Conservation (phyloP, 2,888 invertebrate species). For the Philereme vetulata region DNA sequence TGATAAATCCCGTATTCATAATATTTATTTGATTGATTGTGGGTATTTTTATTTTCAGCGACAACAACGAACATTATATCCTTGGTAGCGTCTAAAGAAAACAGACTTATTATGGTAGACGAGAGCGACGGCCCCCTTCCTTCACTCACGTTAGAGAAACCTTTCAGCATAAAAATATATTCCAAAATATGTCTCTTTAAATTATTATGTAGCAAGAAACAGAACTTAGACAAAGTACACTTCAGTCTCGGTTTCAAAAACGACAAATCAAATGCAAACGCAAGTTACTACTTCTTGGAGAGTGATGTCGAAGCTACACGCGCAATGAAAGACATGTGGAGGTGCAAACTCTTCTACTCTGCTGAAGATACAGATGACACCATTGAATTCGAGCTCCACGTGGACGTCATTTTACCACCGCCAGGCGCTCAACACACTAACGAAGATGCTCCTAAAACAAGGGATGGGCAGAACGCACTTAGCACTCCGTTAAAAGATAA, state of each 20-base stretch:
- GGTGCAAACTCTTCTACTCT: background rate
- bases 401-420: background rate
- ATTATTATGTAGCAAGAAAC: no score
- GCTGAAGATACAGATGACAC: background rate
- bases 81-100: background rate
- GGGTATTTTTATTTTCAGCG: conserved; percentile 1
- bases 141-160: background rate
- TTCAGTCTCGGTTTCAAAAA: no score
- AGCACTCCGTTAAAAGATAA: background rate
- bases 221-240: no score
- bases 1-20: no score
- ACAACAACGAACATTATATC: background rate
- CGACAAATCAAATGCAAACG: background rate
- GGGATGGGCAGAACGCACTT: background rate
- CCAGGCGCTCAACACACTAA: background rate
- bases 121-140: no score
- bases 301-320: background rate
- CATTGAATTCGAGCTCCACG: background rate
- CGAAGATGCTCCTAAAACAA: background rate
- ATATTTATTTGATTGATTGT: no score
- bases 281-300: background rate
- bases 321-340: background rate
- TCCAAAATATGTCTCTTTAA: no score
- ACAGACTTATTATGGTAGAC: background rate
- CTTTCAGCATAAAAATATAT: background rate